These are phyloP conservation scores for Tenthredo notha DNA, from an alignment of 2,888 invertebrate species.

Conservation along the genomic window DNA sequence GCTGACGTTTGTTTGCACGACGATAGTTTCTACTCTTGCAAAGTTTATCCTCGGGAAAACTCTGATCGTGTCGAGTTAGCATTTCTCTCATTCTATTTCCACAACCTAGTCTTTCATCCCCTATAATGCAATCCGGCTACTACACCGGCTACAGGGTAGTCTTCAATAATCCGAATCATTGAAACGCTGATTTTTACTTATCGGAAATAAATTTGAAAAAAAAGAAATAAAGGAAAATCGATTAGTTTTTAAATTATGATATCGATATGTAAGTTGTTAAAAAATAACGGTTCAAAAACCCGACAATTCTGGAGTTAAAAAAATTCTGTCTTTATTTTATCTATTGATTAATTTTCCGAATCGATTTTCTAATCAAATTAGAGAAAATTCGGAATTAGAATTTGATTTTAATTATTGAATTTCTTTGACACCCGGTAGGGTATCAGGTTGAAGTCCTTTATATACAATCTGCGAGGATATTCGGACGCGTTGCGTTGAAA, in stretches of 20 bases:
- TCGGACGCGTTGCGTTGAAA: slow-evolving; percentile 33
- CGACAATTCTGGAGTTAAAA: not conserved
- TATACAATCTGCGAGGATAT: slow-evolving; percentile 18
- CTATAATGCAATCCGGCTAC: not conserved
- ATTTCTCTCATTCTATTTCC: not conserved
- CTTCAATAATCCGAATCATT: not conserved
- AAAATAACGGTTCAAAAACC: not conserved
- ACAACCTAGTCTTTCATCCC: not conserved
- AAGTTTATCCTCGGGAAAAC: not conserved
- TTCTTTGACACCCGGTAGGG: not conserved
- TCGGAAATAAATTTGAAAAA: too few relatives aligned
- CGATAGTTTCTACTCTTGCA: slow-evolving; percentile 12
- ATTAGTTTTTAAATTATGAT: not conserved
- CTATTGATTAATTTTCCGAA: not conserved
- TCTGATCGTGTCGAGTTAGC: slow-evolving; percentile 33
- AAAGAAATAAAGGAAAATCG: not conserved
- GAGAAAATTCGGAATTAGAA: not conserved
- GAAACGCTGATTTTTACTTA: not conserved
- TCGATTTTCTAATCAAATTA: not conserved
- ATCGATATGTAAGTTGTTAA: not conserved
- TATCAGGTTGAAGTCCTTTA: not conserved
- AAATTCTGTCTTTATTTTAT: not conserved
- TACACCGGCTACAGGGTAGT: not conserved
- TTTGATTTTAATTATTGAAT: not conserved
- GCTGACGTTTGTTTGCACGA: slow-evolving; percentile 21